Conservation (phyloP, 2,888 invertebrate species). For the Eumerus sabulonum region DNA sequence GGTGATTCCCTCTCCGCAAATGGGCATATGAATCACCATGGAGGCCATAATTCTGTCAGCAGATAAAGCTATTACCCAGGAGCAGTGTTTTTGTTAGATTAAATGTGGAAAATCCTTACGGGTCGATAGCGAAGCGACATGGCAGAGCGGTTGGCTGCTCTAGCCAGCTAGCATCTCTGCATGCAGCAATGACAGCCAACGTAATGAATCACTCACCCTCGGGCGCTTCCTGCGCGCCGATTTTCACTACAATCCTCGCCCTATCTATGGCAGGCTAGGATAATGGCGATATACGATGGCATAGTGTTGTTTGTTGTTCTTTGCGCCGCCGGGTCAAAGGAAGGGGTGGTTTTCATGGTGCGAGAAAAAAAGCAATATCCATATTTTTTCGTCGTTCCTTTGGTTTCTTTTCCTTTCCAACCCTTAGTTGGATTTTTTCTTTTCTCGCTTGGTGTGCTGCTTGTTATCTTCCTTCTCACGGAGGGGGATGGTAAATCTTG, state of each 20-base stretch:
- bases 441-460: conserved; percentile 10
- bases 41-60: conserved; percentile 77
- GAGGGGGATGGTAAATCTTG: conserved; percentile 39
- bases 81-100: conserved; percentile 71
- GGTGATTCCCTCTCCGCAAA: conserved; percentile 65
- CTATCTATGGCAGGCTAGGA: conserved; percentile 33
- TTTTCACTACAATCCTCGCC: conserved; percentile 1
- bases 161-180: conserved; percentile 40
- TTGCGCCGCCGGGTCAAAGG: conserved; percentile 10
- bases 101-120: conserved; percentile 69
- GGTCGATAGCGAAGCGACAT: conserved; percentile 32
- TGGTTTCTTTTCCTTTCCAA: conserved; percentile 45
- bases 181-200: conserved; percentile 53
- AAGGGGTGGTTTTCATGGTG: conserved; percentile 51
- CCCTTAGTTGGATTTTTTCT: conserved; percentile 36
- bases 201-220: conserved; percentile 63
- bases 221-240: conserved; percentile 37
- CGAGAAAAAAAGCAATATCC: conserved; percentile 57
- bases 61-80: conserved; percentile 77
- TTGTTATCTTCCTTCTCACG: conserved; percentile 38
- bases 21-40: conserved; percentile 76
- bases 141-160: conserved; percentile 13
- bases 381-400: conserved; percentile 44
- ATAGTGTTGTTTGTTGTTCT: conserved; percentile 62
- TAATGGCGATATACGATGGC: conserved; percentile 59